These are phyloP conservation scores for Meganola albula DNA, from an alignment of 2,888 invertebrate genomes.

Conservation along the genomic window DNA sequence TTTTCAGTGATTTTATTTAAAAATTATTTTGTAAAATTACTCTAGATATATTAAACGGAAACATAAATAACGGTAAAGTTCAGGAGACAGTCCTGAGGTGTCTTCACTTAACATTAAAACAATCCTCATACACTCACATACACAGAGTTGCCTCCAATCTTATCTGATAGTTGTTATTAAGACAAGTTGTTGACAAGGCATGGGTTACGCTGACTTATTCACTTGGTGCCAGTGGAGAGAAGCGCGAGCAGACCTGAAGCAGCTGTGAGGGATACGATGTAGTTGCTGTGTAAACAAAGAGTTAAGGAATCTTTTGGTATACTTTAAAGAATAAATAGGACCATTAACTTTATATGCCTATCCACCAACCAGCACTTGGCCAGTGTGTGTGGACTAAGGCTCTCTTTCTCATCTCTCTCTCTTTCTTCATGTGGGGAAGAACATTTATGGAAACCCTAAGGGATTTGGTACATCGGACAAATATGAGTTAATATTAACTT, in stretches of 20 bases:
- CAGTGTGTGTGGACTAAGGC: too few species aligned
- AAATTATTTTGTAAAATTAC: conserved; percentile 57
- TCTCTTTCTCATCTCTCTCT: too few species aligned
- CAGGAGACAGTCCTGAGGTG: conserved; percentile 20
- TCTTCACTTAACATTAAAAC: conserved; percentile 20
- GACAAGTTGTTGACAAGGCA: conserved; percentile 21
- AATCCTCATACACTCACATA: conserved; percentile 29
- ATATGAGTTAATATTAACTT: too few species aligned
- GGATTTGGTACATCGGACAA: too few species aligned
- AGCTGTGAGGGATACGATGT: conserved; percentile 91
- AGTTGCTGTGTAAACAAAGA: conserved; percentile 81
- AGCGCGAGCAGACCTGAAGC: conserved; percentile 95
- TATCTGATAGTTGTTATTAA: conserved; percentile 24
- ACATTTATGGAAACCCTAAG: too few species aligned
- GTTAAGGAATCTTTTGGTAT: conserved; percentile 27
- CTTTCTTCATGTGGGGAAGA: too few species aligned
- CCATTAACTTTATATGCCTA: too few species aligned
- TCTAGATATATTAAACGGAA: conserved; percentile 31
- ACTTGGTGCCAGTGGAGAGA: conserved; percentile 94
- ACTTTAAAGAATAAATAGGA: too few species aligned
- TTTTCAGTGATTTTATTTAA: conserved; percentile 54
- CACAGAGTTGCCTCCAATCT: conserved; percentile 24
- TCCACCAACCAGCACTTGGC: too few species aligned
- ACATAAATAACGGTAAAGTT: conserved; percentile 31
- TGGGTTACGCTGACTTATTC: conserved; percentile 39